A percentile compares a stretch with the other conserved stretches of the same genome.
Conservation (phyloP, 2,113 vertebrate species). For the Amphilophus citrinellus region DNA sequence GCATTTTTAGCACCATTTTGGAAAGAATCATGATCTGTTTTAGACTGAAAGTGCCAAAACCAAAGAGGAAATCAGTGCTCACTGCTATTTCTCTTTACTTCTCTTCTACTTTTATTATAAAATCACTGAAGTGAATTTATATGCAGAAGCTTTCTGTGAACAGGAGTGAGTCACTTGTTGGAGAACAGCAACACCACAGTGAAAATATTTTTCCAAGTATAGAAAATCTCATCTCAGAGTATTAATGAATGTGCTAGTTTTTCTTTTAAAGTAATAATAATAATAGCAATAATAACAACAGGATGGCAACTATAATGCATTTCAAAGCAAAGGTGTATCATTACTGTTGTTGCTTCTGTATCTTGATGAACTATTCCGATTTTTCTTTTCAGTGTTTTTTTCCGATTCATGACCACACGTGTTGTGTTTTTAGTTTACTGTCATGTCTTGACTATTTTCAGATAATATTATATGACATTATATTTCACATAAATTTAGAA, state of each 20-base stretch:
- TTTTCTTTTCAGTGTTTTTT: not conserved
- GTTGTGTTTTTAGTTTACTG: constrained; percentile 10
- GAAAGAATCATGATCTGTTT: not conserved
- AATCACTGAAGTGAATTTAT: not conserved
- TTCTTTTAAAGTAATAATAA: not conserved
- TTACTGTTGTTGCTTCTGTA: not conserved
- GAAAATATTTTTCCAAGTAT: not conserved
- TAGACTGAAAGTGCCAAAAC: constrained; percentile 16
- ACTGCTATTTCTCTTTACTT: not conserved
- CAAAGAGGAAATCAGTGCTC: not conserved
- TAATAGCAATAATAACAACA: not conserved
- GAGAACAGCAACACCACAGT: not conserved
- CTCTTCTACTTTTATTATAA: not conserved
- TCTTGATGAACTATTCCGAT: not conserved
- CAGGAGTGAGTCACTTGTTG: not conserved
- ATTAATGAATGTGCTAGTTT: not conserved
- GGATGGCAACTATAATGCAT: not conserved
- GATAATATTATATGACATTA: not conserved
- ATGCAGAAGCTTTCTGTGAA: not conserved
- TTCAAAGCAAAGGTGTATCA: not conserved
- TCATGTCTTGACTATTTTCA: not conserved
- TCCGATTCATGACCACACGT: not conserved
- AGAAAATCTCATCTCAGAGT: not conserved
- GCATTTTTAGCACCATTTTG: not conserved
- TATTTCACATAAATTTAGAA: constrained; percentile 1